Evolutionary conservation across 2,113 vertebrate species (phyloP).

Genomic region (Rousettus leschenaultii): DNA sequence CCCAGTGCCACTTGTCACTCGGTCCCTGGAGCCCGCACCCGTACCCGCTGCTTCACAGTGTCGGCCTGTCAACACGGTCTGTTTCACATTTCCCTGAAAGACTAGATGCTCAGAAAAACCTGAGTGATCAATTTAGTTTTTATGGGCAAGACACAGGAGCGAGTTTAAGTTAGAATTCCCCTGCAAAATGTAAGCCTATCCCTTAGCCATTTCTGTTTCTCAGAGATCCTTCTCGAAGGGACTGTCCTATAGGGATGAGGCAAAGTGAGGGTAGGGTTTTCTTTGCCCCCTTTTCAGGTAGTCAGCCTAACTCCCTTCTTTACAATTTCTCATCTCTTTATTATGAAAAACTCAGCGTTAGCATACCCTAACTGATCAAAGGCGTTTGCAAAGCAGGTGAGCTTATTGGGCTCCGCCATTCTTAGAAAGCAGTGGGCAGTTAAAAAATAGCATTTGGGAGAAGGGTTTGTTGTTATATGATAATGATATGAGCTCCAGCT

Average conservation of each 20-base stretch:
- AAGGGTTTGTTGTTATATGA: background rate
- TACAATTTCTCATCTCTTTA: background rate
- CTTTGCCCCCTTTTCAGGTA: background rate
- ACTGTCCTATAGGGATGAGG: background rate
- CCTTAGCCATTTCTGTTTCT: background rate
- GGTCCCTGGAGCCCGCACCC: background rate
- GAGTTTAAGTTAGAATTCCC: background rate
- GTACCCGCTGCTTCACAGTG: background rate
- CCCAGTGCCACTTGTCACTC: background rate
- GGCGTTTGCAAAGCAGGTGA: background rate
- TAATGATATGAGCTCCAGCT: background rate
- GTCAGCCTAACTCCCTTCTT: background rate
- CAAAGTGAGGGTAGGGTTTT: background rate
- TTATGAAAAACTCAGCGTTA: background rate
- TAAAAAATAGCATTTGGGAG: background rate
- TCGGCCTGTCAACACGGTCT: fast-evolving
- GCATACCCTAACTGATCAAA: background rate
- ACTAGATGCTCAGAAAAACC: background rate
- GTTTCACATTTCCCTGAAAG: background rate
- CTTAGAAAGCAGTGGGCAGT: background rate
- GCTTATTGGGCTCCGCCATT: background rate
- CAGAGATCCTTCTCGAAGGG: background rate
- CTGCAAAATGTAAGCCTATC: background rate
- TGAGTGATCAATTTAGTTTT: background rate
- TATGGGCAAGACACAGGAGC: background rate